Evolutionary conservation across 2,113 vertebrate species (phyloP).

Genomic region (Gallinago jamesoni): DNA sequence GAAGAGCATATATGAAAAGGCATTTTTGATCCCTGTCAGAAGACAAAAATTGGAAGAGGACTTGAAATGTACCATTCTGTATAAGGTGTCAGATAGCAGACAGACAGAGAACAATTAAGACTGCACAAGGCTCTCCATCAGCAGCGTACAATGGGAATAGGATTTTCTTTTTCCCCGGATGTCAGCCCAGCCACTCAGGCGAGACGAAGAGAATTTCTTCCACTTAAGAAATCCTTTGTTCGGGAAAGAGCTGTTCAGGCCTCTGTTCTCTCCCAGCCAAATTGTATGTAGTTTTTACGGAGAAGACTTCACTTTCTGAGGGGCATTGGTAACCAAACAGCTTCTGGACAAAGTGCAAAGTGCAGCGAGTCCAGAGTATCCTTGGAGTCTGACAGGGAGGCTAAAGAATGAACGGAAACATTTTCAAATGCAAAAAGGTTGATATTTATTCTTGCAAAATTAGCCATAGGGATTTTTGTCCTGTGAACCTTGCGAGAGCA

Average conservation of each 20-base stretch:
- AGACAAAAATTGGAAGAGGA: conserved; percentile 59
- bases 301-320: conserved; percentile 53
- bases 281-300: conserved; percentile 28
- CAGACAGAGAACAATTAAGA: conserved; percentile 69
- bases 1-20: conserved; percentile 52
- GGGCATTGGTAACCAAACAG: conserved; percentile 29
- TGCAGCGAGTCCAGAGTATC: conserved; percentile 24
- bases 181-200: conserved; percentile 69
- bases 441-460: conserved; percentile 9
- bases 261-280: conserved; percentile 51
- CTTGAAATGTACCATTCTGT: conserved; percentile 63
- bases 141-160: conserved; percentile 57
- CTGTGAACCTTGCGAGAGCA: background rate
- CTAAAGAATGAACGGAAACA: background rate
- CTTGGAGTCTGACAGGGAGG: background rate
- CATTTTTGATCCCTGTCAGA: conserved; percentile 59
- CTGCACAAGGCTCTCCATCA: conserved; percentile 68
- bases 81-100: conserved; percentile 62
- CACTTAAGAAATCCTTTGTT: conserved; percentile 75
- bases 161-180: conserved; percentile 69
- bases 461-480: background rate
- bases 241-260: conserved; percentile 33
- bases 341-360: conserved; percentile 56
- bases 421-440: conserved; percentile 23
- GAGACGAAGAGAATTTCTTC: conserved; percentile 74